Conservation (phyloP, 2,797 vertebrate species). For the Centroberyx gerrardi region DNA sequence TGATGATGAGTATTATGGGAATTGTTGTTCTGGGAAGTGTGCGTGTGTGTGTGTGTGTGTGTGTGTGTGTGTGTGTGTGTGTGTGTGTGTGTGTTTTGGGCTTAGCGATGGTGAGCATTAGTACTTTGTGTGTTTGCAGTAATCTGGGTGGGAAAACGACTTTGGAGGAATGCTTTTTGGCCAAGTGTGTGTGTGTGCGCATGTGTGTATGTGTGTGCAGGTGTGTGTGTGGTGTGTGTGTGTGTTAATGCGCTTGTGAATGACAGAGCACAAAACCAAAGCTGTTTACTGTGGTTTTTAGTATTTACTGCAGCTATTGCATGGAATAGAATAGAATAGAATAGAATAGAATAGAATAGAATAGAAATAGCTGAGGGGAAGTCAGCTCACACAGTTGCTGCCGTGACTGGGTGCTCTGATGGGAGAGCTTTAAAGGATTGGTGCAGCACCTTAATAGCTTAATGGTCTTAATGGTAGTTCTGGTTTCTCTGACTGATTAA, state of each 20-base stretch:
- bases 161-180: conserved; percentile 30
- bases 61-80: neutral
- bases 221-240: neutral
- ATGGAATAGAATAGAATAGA: neutral
- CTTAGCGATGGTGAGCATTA: conserved; percentile 33
- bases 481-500: neutral
- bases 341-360: conserved; percentile 1
- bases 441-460: neutral
- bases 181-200: neutral
- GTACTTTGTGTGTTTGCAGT: conserved; percentile 43
- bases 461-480: neutral
- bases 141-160: conserved; percentile 60
- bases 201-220: neutral
- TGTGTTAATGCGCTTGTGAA: neutral
- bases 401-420: conserved; percentile 10
- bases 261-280: neutral
- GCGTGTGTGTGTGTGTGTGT: conserved; percentile 28
- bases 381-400: neutral
- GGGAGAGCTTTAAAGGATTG: conserved; percentile 4
- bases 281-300: neutral
- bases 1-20: conserved; percentile 22
- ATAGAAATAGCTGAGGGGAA: neutral
- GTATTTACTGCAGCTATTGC: neutral
- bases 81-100: conserved; percentile 12
- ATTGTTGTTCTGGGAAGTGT: conserved; percentile 24